These are phyloP conservation scores for Bothrops jararaca DNA, from an alignment of 2,113 vertebrate genomes.

Conservation along the genomic window DNA sequence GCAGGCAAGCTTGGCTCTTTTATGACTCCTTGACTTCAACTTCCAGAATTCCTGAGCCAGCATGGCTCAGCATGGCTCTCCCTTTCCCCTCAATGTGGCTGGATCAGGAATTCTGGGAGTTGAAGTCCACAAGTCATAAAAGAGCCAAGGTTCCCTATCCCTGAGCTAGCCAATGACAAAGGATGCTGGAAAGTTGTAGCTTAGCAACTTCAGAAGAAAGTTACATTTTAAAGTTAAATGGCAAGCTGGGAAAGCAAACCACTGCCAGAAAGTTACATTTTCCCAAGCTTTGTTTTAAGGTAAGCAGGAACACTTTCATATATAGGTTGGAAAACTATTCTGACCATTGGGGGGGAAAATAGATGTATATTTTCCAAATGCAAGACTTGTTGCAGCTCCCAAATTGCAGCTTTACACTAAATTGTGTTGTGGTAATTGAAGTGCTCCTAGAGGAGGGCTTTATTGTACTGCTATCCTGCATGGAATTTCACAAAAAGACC, in stretches of 20 bases:
- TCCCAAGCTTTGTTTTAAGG: neutral
- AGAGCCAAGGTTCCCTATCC: too few species aligned
- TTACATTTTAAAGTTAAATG: neutral
- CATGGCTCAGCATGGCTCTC: too few species aligned
- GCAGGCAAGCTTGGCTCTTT: too few species aligned
- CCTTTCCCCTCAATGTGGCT: too few species aligned
- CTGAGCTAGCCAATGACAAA: neutral
- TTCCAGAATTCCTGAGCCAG: too few species aligned
- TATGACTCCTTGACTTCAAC: too few species aligned
- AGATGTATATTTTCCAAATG: neutral
- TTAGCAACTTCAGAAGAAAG: neutral
- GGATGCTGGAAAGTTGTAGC: neutral
- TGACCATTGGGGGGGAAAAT: neutral
- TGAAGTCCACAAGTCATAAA: too few species aligned
- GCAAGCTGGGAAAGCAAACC: too few species aligned
- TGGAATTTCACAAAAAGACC: neutral
- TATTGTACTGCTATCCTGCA: neutral
- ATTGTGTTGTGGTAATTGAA: neutral
- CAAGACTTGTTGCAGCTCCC: neutral
- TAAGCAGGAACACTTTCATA: neutral
- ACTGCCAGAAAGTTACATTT: neutral
- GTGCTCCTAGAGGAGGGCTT: neutral
- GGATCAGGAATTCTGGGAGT: too few species aligned
- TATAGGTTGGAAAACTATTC: neutral
- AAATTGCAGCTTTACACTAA: neutral